These are phyloP conservation scores for Xenopus laevis DNA, from an alignment of 2,113 vertebrate species.

Conservation along the genomic window DNA sequence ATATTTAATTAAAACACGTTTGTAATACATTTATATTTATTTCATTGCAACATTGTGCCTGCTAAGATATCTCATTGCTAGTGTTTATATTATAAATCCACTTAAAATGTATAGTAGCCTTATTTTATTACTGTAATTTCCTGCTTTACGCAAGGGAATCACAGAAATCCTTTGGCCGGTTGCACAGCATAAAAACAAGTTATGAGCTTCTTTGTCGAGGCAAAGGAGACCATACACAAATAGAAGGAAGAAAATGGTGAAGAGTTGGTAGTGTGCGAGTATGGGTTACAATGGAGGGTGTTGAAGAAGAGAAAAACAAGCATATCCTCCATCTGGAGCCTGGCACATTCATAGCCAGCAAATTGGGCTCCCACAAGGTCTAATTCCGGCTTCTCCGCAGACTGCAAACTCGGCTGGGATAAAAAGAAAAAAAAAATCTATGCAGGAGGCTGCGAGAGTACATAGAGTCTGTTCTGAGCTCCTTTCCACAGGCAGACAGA, in stretches of 20 bases:
- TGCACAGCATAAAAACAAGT: background rate
- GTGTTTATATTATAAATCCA: too few relatives aligned
- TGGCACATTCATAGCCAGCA: conserved; percentile 60
- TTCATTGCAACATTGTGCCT: too few relatives aligned
- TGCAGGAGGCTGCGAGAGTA: conserved; percentile 74
- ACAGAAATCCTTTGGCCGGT: background rate
- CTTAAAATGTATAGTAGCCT: too few relatives aligned
- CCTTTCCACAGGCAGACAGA: conserved; percentile 86
- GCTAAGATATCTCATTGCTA: too few relatives aligned
- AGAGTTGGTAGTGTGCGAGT: background rate
- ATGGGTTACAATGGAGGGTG: conserved; percentile 21
- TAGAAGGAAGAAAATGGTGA: background rate
- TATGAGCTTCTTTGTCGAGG: background rate
- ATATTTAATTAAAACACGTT: too few relatives aligned
- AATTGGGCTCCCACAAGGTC: conserved; percentile 82
- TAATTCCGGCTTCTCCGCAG: conserved; percentile 80
- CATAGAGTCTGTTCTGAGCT: conserved; percentile 78
- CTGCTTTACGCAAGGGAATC: too few relatives aligned
- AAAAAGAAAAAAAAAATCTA: conserved; percentile 82
- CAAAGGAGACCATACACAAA: background rate
- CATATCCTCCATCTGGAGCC: conserved; percentile 51
- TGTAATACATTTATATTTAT: too few relatives aligned
- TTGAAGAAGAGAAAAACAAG: conserved; percentile 57
- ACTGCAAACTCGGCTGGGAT: conserved; percentile 69
- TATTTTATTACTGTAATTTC: too few relatives aligned